Base-by-base conservation (phyloP, 1,140 invertebrate genomes). In the Stegodyphus mimosarum region DNA sequence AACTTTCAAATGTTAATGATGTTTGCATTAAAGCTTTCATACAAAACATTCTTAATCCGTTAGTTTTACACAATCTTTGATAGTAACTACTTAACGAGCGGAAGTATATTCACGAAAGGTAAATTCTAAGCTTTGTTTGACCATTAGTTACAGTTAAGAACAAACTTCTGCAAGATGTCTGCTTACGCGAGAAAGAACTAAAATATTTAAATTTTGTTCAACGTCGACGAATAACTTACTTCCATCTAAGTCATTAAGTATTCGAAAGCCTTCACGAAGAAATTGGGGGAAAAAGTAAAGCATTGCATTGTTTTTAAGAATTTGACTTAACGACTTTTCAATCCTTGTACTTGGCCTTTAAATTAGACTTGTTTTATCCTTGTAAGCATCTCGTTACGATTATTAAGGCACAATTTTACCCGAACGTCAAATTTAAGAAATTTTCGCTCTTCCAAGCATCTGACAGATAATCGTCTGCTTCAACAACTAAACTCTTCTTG, bases 401-500 rank as follows among this genome's bases (percentile, higher is more conserved):
- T 84, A 84, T 67, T 67, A 52, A 17, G 7, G 71, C 80, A 66
- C 74, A 66, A 83, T 83, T 83, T 67, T 17, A 67, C 70, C 64
- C 49, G 69, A 52, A 55, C 49, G 48, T 66, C 49, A 69, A 55
- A 69, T 69, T 75, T 75, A 84, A 84, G 51, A 84, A 76, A 84
- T 84, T 69, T 52, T 63, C 73, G 50, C 71, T 67, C n/a, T 17
- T 67, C 11, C 1, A 60, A 15, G 10, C 49, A 69, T 60, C 64
- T 84, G 81, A 75, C 81, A 70, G 73, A 75, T 75, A 84, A 84
- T 84, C 81, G 60, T 73, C 79, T 73, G 51, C 71, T 50, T 49
- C 17, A 73, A 70, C 81, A 84, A 84, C 81, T 84, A 64, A 67
- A 76, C 72, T 84, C 81, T 69, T 84, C 81, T 76, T 84, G 81